A percentile compares a stretch with the other conserved stretches of the same genome.
These are phyloP conservation scores for Lepisosteus oculatus DNA, from an alignment of 2,113 vertebrate genomes.

Conservation along the genomic window DNA sequence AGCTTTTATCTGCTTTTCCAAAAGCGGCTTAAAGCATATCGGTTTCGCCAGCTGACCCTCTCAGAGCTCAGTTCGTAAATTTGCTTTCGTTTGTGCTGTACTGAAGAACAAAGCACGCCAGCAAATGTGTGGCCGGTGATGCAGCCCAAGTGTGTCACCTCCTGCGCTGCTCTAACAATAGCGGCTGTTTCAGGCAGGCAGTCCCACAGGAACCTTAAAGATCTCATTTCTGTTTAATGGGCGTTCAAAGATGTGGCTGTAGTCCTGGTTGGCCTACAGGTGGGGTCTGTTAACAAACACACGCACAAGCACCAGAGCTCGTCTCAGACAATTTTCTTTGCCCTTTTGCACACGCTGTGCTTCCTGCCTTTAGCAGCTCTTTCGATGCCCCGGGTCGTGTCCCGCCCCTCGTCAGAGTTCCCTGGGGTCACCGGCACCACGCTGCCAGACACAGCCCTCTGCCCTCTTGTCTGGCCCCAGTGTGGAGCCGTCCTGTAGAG, in stretches of 20 bases:
- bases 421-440: too few relatives aligned
- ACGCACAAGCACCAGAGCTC: background rate
- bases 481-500: too few relatives aligned
- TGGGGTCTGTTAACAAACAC: background rate
- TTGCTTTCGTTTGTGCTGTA: too few relatives aligned
- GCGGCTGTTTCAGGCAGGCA: background rate
- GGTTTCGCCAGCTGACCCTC: background rate
- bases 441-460: too few relatives aligned
- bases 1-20: too few relatives aligned
- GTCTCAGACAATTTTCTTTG: background rate
- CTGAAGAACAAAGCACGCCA: background rate
- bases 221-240: background rate
- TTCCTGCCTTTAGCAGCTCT: too few relatives aligned
- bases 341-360: too few relatives aligned
- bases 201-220: background rate
- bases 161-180: background rate
- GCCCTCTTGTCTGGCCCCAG: too few relatives aligned
- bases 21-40: constrained; percentile 1
- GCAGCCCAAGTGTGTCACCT: background rate
- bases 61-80: background rate
- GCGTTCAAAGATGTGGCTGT: background rate
- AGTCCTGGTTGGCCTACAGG: background rate
- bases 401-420: too few relatives aligned
- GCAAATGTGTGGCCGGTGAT: background rate
- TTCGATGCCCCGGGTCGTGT: too few relatives aligned